Evolutionary conservation across 1,140 invertebrate genomes (phyloP), one percentile per base, ranked within the genome.

Genomic region (Drosophila sp.): DNA sequence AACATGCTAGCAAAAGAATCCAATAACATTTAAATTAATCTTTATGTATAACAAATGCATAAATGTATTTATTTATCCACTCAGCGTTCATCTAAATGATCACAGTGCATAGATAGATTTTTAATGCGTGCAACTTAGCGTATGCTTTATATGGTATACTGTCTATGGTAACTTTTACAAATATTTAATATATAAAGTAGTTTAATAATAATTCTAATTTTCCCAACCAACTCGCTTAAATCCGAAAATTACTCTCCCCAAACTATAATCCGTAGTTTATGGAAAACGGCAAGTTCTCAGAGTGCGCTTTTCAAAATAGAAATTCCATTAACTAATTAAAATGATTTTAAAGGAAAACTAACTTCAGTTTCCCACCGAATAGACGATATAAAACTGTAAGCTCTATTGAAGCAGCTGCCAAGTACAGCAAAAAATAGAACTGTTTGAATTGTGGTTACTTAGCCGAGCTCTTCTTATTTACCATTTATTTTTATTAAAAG

Each of bases 401-500:
- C 21, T 46, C 45, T n/a, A 48, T 48, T 48, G 45, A 48, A 48
- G 21, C 45, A 48, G 21, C 27, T 13, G 21, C 18, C 11, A 48
- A 48, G 21, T 48, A 27, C n/a, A 11, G n/a, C 25, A 48, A 48
- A 46, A 48, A 27, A 48, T 48, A 16, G 11, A 48, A 48, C 45
- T 48, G 45, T n/a, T 48, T 11, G 7, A 48, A 48, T 25, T 48
- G 45, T 48, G 45, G 21, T 48, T 48, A 48, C 45, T 48, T 27
- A 48, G 21, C 11, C 25, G 5, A n/a, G 21, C 45, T 27, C 9
- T 43, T 25, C 45, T 27, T 48, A 48, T 48, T 48, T 48, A 48
- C 45, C n/a, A 27, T 48, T 48, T 48, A 48, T 48, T 48, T 48
- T 48, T 18, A 48, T 48, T 48, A 27, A 48, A 48, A 48, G 21